A percentile compares a stretch with the other conserved stretches of the same genome.
Evolutionary conservation across 1,140 invertebrate species (phyloP).

Genomic region (Drosophila albomicans): DNA sequence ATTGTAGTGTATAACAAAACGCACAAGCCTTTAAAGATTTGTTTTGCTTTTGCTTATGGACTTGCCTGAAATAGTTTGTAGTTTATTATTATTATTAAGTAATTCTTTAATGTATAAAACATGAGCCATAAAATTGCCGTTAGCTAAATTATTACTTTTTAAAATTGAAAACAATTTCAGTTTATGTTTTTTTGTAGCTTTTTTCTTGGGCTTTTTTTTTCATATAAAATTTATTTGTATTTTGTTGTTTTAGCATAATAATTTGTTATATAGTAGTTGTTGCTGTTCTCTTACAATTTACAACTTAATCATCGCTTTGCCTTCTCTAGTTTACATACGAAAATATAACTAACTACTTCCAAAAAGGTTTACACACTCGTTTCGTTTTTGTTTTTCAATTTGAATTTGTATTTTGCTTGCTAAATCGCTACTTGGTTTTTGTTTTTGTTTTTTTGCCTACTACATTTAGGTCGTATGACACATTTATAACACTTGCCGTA

Average conservation of each 20-base stretch:
- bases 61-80: slow-evolving; percentile 48
- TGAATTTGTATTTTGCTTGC: slow-evolving; percentile 8
- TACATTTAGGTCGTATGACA: slow-evolving; percentile 48
- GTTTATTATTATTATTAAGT: slow-evolving; percentile 30
- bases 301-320: slow-evolving; percentile 18
- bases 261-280: slow-evolving; percentile 53
- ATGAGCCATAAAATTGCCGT: slow-evolving; percentile 60
- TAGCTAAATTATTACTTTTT: slow-evolving; percentile 56
- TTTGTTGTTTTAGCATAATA: slow-evolving; percentile 15
- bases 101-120: slow-evolving; percentile 50
- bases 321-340: slow-evolving; percentile 30
- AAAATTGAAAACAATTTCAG: slow-evolving; percentile 79
- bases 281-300: slow-evolving; percentile 36
- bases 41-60: slow-evolving; percentile 40
- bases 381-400: slow-evolving; percentile 5
- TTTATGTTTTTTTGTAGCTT: slow-evolving; percentile 40
- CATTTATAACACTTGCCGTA: slow-evolving; percentile 55
- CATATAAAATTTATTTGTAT: slow-evolving; percentile 63
- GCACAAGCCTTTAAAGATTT: slow-evolving; percentile 54
- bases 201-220: slow-evolving; percentile 35
- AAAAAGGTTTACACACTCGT: slow-evolving; percentile 27
- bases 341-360: slow-evolving; percentile 49
- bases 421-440: slow-evolving; percentile 32
- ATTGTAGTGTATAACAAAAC: slow-evolving; percentile 52
- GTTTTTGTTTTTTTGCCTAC: not conserved